Conservation (phyloP, 1,140 invertebrate species). For the Drosophila seguyi region DNA sequence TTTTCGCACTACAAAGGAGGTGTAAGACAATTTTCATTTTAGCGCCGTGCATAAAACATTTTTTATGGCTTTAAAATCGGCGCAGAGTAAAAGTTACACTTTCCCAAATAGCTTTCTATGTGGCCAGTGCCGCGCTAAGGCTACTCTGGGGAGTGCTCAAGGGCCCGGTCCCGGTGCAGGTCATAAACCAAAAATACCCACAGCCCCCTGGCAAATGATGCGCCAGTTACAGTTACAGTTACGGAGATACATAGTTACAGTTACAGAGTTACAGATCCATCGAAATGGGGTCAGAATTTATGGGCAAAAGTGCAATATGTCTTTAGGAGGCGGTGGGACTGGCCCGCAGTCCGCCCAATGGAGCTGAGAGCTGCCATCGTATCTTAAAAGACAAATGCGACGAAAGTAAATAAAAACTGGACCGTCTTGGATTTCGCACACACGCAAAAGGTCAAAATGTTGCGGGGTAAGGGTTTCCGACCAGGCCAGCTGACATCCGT, state of each 20-base stretch:
- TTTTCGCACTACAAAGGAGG: conserved; percentile 44
- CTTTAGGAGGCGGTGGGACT: conserved; percentile 31
- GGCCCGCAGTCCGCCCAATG: conserved; percentile 37
- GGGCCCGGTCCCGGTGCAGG: conserved; percentile 20
- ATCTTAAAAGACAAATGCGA: conserved; percentile 70
- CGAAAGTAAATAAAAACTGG: conserved; percentile 79
- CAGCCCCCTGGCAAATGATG: conserved; percentile 44
- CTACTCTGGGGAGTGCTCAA: conserved; percentile 68
- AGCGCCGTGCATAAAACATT: conserved; percentile 78
- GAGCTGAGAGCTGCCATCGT: conserved; percentile 66
- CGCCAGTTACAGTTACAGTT: conserved; percentile 64
- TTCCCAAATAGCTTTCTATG: conserved; percentile 70
- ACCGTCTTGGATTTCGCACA: conserved; percentile 60
- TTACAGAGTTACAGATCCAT: conserved; percentile 41
- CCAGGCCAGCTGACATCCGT: conserved; percentile 35
- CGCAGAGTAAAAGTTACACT: conserved; percentile 77
- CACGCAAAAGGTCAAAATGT: conserved; percentile 48
- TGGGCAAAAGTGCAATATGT: conserved; percentile 71
- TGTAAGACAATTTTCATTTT: conserved; percentile 74
- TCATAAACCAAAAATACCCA: conserved; percentile 66
- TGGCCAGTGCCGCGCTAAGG: background rate
- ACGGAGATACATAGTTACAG: conserved; percentile 19
- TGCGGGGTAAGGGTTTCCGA: background rate
- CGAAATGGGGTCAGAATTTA: conserved; percentile 60
- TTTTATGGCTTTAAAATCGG: conserved; percentile 83